Percentiles rank a stretch among this genome's conserved stretches.
Evolutionary conservation across 2,113 vertebrate genomes (phyloP).

Genomic region (Candoia aspera): DNA sequence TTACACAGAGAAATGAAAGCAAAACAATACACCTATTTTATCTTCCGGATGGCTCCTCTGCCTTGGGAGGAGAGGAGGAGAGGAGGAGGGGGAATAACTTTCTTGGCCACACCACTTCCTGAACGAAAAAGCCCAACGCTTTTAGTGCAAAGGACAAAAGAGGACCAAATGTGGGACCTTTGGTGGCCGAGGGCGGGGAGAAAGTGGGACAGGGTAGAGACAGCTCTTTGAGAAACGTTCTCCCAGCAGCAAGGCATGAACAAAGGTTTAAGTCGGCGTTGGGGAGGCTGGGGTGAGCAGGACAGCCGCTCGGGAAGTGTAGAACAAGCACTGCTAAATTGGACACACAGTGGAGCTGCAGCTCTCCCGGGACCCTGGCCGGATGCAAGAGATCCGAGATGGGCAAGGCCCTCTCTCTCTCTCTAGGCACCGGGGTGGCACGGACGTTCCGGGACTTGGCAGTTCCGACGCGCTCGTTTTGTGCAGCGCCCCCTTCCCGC

Average conservation of each 20-base stretch:
- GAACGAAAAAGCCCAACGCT: not conserved
- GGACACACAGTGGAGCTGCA: conserved; percentile 67
- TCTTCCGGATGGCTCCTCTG: not conserved
- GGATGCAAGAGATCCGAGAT: conserved; percentile 50
- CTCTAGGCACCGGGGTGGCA: conserved; percentile 69
- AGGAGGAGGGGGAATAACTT: not conserved
- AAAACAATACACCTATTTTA: not conserved
- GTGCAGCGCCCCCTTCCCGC: not conserved
- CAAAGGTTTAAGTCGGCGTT: conserved; percentile 68
- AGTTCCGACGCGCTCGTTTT: not conserved
- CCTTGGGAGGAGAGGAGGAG: not conserved
- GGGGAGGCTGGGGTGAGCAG: conserved; percentile 57
- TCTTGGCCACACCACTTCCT: not conserved
- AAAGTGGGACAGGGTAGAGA: conserved; percentile 30
- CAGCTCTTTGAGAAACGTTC: conserved; percentile 30
- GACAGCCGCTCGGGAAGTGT: conserved; percentile 83
- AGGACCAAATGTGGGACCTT: conserved; percentile 59
- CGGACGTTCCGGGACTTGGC: conserved; percentile 48
- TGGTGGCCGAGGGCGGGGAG: not conserved
- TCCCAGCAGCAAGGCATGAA: conserved; percentile 65
- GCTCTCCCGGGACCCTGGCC: conserved; percentile 51
- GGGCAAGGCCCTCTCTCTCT: conserved; percentile 25
- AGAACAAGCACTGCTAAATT: conserved; percentile 79
- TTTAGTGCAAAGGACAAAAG: conserved; percentile 46
- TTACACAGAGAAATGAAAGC: not conserved